A percentile compares a stretch with the other conserved stretches of the same genome.
Evolutionary conservation across 2,113 vertebrate genomes (phyloP).

Genomic region (Arvicanthis niloticus): DNA sequence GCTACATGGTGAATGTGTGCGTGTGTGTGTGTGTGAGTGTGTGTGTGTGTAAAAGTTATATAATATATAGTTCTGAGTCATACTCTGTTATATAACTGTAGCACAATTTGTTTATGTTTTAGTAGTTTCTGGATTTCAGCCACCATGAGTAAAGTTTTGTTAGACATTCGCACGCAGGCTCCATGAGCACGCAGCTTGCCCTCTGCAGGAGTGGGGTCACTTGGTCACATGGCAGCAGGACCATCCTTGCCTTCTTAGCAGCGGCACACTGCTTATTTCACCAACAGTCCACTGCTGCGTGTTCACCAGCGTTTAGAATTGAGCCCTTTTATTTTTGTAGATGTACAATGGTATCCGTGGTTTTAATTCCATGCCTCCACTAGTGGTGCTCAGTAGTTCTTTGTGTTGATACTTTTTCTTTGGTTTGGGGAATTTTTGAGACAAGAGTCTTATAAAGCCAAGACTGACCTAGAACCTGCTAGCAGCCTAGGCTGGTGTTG

Average conservation of each 20-base stretch:
- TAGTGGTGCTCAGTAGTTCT: not conserved
- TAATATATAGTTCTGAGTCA: constrained; percentile 7
- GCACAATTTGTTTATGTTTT: not conserved
- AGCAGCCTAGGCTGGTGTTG: not conserved
- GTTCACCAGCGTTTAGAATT: not conserved
- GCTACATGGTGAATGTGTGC: not conserved
- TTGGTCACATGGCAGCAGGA: not conserved
- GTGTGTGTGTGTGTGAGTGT: too few species aligned
- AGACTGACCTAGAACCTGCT: not conserved
- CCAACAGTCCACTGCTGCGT: not conserved
- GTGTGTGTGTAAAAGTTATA: not conserved
- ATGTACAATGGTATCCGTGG: not conserved
- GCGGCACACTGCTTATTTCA: too few species aligned
- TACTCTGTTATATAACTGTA: not conserved
- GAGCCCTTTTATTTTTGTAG: not conserved
- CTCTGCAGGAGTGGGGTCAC: not conserved
- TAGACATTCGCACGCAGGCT: not conserved
- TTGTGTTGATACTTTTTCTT: not conserved
- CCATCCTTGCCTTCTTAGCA: not conserved
- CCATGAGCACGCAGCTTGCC: not conserved
- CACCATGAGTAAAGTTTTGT: not conserved
- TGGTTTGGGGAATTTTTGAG: not conserved
- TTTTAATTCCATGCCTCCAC: constrained; percentile 25
- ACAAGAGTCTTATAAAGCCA: not conserved
- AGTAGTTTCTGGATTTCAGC: not conserved